Base-by-base conservation (phyloP, 1,140 invertebrate species). In the Diabrotica undecimpunctata region DNA sequence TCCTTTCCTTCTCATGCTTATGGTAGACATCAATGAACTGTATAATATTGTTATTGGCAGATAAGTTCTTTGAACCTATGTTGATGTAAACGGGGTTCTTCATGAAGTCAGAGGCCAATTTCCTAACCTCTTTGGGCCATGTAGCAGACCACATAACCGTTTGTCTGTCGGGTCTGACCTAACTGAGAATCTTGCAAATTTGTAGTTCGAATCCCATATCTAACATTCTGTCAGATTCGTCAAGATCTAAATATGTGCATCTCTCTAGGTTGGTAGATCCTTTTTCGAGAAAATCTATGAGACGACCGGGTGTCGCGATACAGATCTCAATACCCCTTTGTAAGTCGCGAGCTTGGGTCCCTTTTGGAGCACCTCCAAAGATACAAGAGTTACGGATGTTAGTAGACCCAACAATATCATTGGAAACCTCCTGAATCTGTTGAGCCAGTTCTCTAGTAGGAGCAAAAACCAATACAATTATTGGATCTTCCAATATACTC, bases 121-220 rank as follows among this genome's bases (percentile, higher is more conserved):
- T 88, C 94, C 89, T 87, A 0, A 99, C 96, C 84, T 98, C 96
- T 77, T 96, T 96, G 2, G 96, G 96, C 96, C 96, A 98, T 6
- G 96, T 98, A 7, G 96, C 96, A 65, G 93, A 96, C 94, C 95
- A 99, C 96, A 99, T 99, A 38, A 98, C 84, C 6, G 93, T 94
- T 80, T 98, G 96, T 68, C 96, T 84, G 75, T 97, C 94, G 62
- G 94, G 94, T 68, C 95, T 98, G 98, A 81, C 98, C 96, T 73
- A 98, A 85, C 96, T 3, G 98, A 84, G 78, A 97, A 99, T 88
- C 81, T 97, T 97, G 60, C 96, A 85, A 69, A 99, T 99, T 81
- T 99, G 96, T 12, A 96, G 97, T 80, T 99, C 97, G 81, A 98
- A 98, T 72, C 96, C 96, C 96, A 97, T 97, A 77, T 97, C 95